These are phyloP conservation scores for Drosophila melanosoma DNA, from an alignment of 2,888 invertebrate genomes.

Conservation along the genomic window DNA sequence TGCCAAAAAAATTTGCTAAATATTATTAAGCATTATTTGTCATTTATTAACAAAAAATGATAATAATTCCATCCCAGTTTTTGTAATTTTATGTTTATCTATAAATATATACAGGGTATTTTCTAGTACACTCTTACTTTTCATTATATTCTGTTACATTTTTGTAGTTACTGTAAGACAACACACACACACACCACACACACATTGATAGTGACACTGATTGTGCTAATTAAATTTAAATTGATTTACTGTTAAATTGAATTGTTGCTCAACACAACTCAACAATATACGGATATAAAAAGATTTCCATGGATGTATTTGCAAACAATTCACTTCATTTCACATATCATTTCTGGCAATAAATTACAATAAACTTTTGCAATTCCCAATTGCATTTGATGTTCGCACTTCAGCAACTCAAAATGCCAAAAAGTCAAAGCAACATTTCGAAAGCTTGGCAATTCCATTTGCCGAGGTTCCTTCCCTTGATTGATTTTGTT, in stretches of 20 bases:
- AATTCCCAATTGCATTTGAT: constrained; percentile 52
- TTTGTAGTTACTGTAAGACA: not conserved
- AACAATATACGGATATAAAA: constrained; percentile 7
- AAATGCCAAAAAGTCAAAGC: constrained; percentile 35
- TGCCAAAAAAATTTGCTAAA: too few species aligned
- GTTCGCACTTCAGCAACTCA: constrained; percentile 61
- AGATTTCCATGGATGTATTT: constrained; percentile 8
- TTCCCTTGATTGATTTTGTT: constrained; percentile 7
- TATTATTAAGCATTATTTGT: too few species aligned
- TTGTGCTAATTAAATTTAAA: constrained; percentile 54
- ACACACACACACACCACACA: not conserved
- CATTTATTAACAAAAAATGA: not conserved
- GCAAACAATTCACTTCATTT: constrained; percentile 30
- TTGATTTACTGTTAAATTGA: constrained; percentile 48
- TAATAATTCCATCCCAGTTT: not conserved
- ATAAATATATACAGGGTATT: not conserved
- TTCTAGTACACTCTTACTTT: not conserved
- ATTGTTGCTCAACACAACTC: constrained; percentile 34
- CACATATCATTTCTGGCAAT: constrained; percentile 39
- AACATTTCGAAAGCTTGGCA: constrained; percentile 20
- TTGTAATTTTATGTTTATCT: too few species aligned
- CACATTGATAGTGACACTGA: constrained; percentile 41
- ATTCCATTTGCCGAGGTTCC: constrained; percentile 6
- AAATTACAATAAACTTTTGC: constrained; percentile 64
- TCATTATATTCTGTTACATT: not conserved